Base-by-base conservation (phyloP, 2,888 invertebrate genomes). In the Philopedon plagiatum region DNA sequence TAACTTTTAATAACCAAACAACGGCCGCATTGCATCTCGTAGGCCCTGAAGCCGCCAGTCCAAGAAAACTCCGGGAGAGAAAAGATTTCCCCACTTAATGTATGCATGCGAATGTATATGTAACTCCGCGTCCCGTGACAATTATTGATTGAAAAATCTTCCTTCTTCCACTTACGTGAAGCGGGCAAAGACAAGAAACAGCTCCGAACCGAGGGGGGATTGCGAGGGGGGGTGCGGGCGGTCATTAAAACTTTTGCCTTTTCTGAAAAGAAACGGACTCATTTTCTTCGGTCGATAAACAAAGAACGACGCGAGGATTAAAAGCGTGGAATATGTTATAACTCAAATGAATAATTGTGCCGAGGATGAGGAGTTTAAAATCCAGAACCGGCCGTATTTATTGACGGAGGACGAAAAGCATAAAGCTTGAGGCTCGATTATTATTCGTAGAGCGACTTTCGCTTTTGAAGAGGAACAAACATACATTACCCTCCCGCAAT, bases 91-190 rank as follows among this genome's bases (percentile, higher is more conserved):
- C 49, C 44, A 54, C 66, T 57, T 77, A 76, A 78, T 79, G 74
- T 76, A 79, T 79, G 78, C 77, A 76, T 75, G 73, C 67, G 70
- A 72, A 75, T 75, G 76, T 78, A 73, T 76, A 74, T 78, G 71
- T 75, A 71, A 51, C 73, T 75, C 79, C 79, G 81, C 79, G 79
- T 78, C 80, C 89, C 89, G 89, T 89, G 89, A 90, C 89, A 90
- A 90, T 90, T 90, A 90, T 90, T 89, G 89, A 90, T 90, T 90
- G 89, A 89, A 89, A 89, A 70, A 70, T 65, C 70, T 89, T 89
- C 89, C 89, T 88, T 83, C 82, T 82, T 83, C 82, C 80, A 80
- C 83, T 83, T 83, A 81, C 82, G 83, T 83, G 79, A 54, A 70
- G 71, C 65, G 66, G 69, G 58, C 21, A 67, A 66, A 60, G 66